Percentiles rank a stretch among this genome's conserved stretches.
These are phyloP conservation scores for Lycocerus yunnanus DNA, from an alignment of 2,888 invertebrate species.

Conservation along the genomic window DNA sequence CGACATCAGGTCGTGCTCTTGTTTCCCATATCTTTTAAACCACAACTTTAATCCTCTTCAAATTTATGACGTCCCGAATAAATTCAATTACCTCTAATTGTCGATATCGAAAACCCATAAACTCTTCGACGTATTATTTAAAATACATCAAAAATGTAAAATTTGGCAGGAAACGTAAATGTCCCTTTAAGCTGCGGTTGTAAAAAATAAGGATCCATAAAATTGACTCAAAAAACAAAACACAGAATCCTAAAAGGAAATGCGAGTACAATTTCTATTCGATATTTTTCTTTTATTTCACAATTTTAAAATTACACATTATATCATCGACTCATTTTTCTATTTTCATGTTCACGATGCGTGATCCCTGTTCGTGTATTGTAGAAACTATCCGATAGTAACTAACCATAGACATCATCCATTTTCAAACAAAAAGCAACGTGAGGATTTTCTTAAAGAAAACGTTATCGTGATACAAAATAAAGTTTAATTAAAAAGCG, in stretches of 20 bases:
- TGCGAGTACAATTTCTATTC: background rate
- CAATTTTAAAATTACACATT: background rate
- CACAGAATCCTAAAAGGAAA: background rate
- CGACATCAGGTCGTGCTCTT: slow-evolving; percentile 1
- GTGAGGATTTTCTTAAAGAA: background rate
- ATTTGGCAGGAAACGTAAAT: background rate
- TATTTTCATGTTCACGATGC: background rate
- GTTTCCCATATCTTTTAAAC: background rate
- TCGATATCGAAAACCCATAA: background rate
- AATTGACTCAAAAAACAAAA: background rate
- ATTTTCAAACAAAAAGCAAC: background rate
- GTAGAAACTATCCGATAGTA: background rate
- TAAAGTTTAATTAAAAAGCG: background rate
- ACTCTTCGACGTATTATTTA: no score
- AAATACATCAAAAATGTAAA: background rate
- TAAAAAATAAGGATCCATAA: background rate
- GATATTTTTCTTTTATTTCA: background rate
- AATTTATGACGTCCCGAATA: background rate
- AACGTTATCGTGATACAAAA: background rate
- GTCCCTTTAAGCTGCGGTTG: background rate
- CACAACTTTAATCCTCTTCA: background rate
- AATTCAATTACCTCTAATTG: background rate
- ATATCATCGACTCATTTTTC: no score
- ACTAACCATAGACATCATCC: background rate
- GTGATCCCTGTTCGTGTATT: background rate